Evolutionary conservation across 2,113 vertebrate species (phyloP).

Genomic region (Etheostoma cragini): DNA sequence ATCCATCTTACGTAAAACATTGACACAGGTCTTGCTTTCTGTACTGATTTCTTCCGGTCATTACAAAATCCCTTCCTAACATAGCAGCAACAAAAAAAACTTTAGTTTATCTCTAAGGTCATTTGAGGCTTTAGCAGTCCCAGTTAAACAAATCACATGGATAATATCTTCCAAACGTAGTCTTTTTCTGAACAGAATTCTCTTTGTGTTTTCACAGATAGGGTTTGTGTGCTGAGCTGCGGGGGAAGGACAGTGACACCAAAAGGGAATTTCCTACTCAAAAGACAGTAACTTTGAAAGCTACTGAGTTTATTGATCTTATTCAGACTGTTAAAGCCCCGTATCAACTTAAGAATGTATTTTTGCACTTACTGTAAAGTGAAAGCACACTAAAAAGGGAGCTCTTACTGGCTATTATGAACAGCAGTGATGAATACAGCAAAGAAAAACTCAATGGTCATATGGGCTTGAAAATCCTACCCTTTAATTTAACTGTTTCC

Average conservation of each 20-base stretch:
- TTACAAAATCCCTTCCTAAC: not conserved
- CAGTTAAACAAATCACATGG: not conserved
- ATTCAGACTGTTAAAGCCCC: too few species aligned
- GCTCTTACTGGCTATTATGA: not conserved
- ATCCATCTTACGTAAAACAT: too few species aligned
- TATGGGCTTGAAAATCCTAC: not conserved
- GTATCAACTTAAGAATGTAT: not conserved
- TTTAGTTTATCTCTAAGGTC: not conserved
- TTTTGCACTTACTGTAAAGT: not conserved
- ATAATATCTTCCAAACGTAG: not conserved
- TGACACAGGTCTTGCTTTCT: not conserved
- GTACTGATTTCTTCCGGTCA: not conserved
- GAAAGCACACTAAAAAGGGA: not conserved
- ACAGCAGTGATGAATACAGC: not conserved
- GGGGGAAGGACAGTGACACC: not conserved
- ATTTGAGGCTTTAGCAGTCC: not conserved
- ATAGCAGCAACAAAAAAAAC: not conserved
- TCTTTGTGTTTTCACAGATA: not conserved
- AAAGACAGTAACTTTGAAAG: not conserved
- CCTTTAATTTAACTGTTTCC: not conserved
- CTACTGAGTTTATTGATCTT: not conserved
- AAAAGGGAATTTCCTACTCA: not conserved
- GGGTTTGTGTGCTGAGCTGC: not conserved
- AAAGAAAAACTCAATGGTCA: not conserved
- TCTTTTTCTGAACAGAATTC: not conserved